Conservation (phyloP, 2,113 vertebrate species). For the Gracilinanus agilis region DNA sequence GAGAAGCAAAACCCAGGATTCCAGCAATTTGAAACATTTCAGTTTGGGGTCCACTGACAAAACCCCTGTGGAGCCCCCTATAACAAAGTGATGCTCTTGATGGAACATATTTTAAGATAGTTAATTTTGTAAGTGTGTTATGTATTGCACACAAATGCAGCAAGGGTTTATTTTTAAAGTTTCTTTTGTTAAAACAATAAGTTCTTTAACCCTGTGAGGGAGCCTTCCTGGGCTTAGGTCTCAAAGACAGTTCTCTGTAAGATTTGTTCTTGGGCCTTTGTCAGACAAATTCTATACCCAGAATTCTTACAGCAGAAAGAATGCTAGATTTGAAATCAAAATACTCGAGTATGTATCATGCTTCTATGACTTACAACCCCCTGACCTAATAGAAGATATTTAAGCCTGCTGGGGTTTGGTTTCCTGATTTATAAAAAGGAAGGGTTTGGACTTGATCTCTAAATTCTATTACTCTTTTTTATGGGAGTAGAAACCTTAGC, state of each 20-base stretch:
- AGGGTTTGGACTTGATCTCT: background rate
- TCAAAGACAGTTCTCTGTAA: background rate
- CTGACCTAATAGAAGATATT: background rate
- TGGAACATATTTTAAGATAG: constrained; percentile 25
- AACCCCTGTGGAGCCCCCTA: constrained; percentile 26
- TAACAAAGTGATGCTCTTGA: background rate
- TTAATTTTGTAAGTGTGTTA: constrained; percentile 12
- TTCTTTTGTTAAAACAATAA: constrained; percentile 10
- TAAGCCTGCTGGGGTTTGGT: background rate
- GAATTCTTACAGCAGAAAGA: background rate
- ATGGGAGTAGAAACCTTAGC: background rate
- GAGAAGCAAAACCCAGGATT: background rate
- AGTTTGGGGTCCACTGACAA: constrained; percentile 22
- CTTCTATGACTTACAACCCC: background rate
- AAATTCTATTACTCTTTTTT: background rate
- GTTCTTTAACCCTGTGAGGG: background rate
- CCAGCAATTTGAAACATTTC: background rate
- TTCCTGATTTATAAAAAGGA: constrained; percentile 34
- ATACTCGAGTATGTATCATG: background rate
- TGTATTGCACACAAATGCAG: background rate
- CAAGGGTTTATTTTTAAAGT: constrained; percentile 21
- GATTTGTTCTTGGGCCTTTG: background rate
- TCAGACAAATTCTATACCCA: background rate
- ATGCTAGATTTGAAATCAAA: background rate
- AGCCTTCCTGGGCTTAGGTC: background rate